A percentile compares a stretch with the other conserved stretches of the same genome.
phyloP scores from a whole-genome alignment of 2,888 invertebrate genomes.

The Rotaria sp. region DNA sequence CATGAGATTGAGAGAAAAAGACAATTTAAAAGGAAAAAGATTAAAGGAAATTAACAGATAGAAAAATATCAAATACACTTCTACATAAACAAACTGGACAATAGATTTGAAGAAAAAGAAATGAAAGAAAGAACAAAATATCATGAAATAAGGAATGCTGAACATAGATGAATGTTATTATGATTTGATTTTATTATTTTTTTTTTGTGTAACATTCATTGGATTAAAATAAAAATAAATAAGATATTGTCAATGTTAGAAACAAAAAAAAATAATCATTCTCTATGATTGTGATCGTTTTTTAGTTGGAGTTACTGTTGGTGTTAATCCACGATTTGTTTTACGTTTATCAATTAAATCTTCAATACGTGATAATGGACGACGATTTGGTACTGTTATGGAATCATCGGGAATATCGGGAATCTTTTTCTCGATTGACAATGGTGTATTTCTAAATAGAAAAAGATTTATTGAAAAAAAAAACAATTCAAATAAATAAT shows the following conservation, averaged over 20 bases:
- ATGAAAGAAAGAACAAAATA: background rate
- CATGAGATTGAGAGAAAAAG: background rate
- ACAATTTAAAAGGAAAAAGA: background rate
- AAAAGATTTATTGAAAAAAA: background rate
- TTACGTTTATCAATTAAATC: conserved; percentile 10
- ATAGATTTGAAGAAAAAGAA: background rate
- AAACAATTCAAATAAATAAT: no score
- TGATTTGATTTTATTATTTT: no score
- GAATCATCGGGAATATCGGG: background rate
- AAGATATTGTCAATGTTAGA: background rate
- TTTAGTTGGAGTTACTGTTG: background rate
- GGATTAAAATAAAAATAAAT: background rate
- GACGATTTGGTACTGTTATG: background rate
- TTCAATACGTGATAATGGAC: conserved; percentile 14
- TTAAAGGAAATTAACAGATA: background rate
- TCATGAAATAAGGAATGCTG: background rate
- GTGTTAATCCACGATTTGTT: conserved; percentile 1
- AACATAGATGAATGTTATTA: no score
- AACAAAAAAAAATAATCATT: background rate
- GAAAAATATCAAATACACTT: background rate
- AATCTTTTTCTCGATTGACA: background rate
- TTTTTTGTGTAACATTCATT: background rate
- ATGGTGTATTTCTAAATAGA: background rate
- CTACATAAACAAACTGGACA: background rate
- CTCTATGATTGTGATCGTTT: background rate